Evolutionary conservation across 2,888 invertebrate species (phyloP), one percentile per base, ranked within the genome.

Genomic region (Omphaloscelis lunosa): DNA sequence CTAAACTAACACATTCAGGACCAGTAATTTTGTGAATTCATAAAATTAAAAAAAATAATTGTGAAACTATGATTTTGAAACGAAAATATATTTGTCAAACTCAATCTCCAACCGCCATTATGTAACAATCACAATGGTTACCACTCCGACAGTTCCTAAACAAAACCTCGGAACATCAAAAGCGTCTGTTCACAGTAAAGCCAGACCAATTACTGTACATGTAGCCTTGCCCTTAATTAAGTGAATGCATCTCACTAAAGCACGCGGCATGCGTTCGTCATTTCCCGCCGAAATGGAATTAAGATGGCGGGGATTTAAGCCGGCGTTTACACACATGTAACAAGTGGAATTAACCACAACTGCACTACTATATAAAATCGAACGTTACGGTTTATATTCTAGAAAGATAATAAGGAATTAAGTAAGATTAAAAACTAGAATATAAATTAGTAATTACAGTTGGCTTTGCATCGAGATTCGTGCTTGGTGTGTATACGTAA

Each of bases 211-310:
- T 73, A 84, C 51, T 29, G 58, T 62, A 58, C 70, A 51, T 34
- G 48, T 41, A 63, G 51, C n/a, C 51, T n/a, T 29, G 48, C 34
- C 51, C 56, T 61, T 86, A 82, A 86, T 86, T 70, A 84, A 75
- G 72, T 72, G 74, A 69, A 76, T 76, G 86, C 84, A 79, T 74
- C 68, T 48, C 63, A 61, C 59, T 62, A 72, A 67, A 61, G 45
- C 59, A 77, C 53, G 71, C 71, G 75, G 61, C 58, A 85, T 77
- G 65, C 83, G 83, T 78, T 63, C 74, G 69, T 72, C 77, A 83
- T 82, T 83, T 80, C 75, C 68, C 68, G 70, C 75, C 68, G n/a
- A 71, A 73, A 80, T 85, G 73, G 65, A 85, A 81, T 85, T 56
- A 72, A 70, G 39, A 82, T 77, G 69, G 81, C 75, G 72, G 39